Percentiles rank a stretch among this genome's conserved stretches.
Evolutionary conservation across 2,113 vertebrate species (phyloP).

Genomic region (Perca schrenkii): DNA sequence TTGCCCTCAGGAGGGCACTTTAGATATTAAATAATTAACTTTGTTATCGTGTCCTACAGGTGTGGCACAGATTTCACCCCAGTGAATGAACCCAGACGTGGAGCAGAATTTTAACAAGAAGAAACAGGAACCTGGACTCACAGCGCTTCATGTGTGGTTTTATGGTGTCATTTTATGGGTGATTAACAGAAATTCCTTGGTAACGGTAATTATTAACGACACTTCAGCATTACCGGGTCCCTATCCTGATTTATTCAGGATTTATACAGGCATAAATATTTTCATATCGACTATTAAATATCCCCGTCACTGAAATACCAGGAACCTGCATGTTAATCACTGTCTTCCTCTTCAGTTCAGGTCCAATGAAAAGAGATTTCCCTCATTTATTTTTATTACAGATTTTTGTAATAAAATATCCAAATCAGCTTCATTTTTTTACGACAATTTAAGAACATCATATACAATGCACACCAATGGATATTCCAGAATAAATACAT

Average conservation of each 20-base stretch:
- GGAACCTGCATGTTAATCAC: background rate
- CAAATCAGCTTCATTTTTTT: too few relatives aligned
- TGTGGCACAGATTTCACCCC: conserved; percentile 31
- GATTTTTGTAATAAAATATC: too few relatives aligned
- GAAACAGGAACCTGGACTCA: background rate
- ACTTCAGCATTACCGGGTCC: background rate
- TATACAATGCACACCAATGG: too few relatives aligned
- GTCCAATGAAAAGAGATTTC: background rate
- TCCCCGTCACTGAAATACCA: background rate
- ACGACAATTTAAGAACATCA: too few relatives aligned
- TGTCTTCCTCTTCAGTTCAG: background rate
- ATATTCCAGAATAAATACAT: too few relatives aligned
- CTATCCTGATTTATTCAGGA: background rate
- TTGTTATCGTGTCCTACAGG: conserved; percentile 43
- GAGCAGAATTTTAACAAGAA: conserved; percentile 33
- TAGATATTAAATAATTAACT: conserved; percentile 59
- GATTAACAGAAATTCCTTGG: background rate
- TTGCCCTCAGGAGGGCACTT: conserved; percentile 32
- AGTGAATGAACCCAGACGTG: background rate
- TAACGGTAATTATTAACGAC: conserved; percentile 22
- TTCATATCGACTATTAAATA: background rate
- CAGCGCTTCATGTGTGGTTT: background rate
- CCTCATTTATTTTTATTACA: background rate
- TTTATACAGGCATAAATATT: background rate
- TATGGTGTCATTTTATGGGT: conserved; percentile 13